Conservation (phyloP, 2,888 invertebrate species). For the Hyppa rectilinea region DNA sequence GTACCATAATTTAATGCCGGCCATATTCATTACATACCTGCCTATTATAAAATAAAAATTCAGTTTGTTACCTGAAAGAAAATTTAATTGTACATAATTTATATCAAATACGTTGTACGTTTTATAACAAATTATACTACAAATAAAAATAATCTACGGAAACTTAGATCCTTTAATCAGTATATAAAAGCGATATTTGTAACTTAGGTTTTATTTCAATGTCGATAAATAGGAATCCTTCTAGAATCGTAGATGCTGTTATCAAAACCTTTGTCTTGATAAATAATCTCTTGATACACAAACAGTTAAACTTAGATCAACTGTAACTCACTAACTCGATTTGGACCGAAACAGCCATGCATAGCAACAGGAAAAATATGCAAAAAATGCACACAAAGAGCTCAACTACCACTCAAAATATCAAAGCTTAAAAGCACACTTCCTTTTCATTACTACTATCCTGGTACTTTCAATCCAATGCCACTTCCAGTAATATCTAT, state of each 20-base stretch:
- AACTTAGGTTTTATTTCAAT: neutral
- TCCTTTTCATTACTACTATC: slow-evolving; percentile 7
- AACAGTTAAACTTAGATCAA: neutral
- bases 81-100: too few species aligned
- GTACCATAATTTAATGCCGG: neutral
- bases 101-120: neutral
- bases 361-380: neutral
- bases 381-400: neutral
- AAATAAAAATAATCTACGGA: neutral
- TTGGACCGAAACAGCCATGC: neutral
- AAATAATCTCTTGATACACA: neutral
- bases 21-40: neutral
- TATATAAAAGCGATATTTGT: too few species aligned
- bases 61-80: neutral
- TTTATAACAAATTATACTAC: too few species aligned
- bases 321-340: neutral
- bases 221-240: neutral
- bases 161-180: neutral
- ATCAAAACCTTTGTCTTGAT: too few species aligned
- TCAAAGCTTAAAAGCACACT: slow-evolving; percentile 13
- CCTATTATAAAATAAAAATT: neutral
- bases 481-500: too few species aligned
- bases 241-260: neutral
- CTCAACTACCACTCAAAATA: neutral
- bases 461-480: neutral